A percentile compares a stretch with the other conserved stretches of the same genome.
phyloP scores from a whole-genome alignment of 2,888 invertebrate genomes.

The Theristus sp. region DNA sequence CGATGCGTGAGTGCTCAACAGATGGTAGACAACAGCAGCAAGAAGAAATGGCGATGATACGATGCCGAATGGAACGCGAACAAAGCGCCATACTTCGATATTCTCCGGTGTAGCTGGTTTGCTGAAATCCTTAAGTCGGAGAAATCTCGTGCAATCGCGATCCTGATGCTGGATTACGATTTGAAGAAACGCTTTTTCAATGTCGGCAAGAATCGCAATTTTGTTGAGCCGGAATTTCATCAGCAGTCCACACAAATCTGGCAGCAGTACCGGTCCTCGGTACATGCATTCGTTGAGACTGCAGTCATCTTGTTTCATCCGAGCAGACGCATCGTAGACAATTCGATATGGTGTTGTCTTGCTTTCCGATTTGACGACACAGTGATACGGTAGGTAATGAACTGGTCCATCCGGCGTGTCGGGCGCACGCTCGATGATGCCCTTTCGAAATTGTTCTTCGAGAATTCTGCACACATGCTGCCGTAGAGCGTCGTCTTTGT shows the following conservation, averaged over 20 bases:
- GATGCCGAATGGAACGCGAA: not conserved
- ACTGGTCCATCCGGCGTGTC: not conserved
- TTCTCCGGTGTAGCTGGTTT: not conserved
- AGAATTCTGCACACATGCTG: no score
- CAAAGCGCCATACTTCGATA: not conserved
- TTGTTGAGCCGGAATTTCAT: constrained; percentile 6
- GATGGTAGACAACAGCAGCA: no score
- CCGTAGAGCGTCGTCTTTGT: no score
- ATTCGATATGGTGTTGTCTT: constrained; percentile 9
- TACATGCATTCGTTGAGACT: constrained; percentile 11
- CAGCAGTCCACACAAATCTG: constrained; percentile 7
- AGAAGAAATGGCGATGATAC: not conserved
- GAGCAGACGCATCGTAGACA: constrained; percentile 10
- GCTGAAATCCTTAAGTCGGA: not conserved
- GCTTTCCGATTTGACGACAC: constrained; percentile 8
- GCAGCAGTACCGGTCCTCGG: constrained; percentile 9
- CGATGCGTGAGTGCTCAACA: no score
- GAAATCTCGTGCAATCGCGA: no score
- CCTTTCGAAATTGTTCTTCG: no score
- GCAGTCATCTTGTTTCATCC: not conserved
- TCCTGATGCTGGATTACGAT: constrained; percentile 6
- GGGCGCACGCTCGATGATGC: constrained; percentile 8
- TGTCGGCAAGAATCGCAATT: constrained; percentile 8
- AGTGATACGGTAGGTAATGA: no score
- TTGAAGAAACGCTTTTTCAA: constrained; percentile 13